These are phyloP conservation scores for Brenthis daphne DNA, from an alignment of 2,888 invertebrate genomes.

Conservation along the genomic window DNA sequence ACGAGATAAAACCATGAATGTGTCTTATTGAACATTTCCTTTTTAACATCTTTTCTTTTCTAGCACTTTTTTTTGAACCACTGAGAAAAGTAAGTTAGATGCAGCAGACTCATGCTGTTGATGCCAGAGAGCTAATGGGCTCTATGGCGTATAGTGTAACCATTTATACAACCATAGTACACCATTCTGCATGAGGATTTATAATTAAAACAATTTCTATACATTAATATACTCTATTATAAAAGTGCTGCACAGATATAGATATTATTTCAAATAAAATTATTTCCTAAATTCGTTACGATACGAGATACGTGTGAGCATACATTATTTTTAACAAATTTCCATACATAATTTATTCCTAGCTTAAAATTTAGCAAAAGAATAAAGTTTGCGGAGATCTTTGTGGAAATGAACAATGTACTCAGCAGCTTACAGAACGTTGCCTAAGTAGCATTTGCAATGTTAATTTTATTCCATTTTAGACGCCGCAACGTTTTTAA, in stretches of 20 bases:
- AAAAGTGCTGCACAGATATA: neutral
- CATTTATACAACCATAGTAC: too few relatives aligned
- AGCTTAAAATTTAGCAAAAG: slow-evolving; percentile 36
- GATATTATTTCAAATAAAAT: slow-evolving; percentile 8
- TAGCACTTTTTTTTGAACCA: too few relatives aligned
- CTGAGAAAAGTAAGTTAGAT: too few relatives aligned
- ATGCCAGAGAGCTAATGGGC: too few relatives aligned
- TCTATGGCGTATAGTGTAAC: too few relatives aligned
- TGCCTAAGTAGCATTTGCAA: slow-evolving; percentile 45
- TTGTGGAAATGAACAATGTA: slow-evolving; percentile 48
- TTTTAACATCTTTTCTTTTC: too few relatives aligned
- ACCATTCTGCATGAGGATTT: too few relatives aligned
- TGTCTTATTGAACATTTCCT: too few relatives aligned
- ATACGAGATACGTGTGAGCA: slow-evolving; percentile 14
- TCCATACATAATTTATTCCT: slow-evolving; percentile 39
- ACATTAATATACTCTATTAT: neutral
- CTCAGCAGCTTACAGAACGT: slow-evolving; percentile 42
- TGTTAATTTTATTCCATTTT: slow-evolving; percentile 49
- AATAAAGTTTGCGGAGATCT: slow-evolving; percentile 41
- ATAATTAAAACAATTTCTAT: too few relatives aligned
- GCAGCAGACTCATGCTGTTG: too few relatives aligned
- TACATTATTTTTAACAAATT: slow-evolving; percentile 36
- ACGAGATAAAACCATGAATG: too few relatives aligned
- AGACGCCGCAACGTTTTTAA: slow-evolving; percentile 44
- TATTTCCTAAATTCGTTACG: slow-evolving; percentile 8